Base-by-base conservation (phyloP, 2,113 vertebrate genomes). In the Rallus limicola region DNA sequence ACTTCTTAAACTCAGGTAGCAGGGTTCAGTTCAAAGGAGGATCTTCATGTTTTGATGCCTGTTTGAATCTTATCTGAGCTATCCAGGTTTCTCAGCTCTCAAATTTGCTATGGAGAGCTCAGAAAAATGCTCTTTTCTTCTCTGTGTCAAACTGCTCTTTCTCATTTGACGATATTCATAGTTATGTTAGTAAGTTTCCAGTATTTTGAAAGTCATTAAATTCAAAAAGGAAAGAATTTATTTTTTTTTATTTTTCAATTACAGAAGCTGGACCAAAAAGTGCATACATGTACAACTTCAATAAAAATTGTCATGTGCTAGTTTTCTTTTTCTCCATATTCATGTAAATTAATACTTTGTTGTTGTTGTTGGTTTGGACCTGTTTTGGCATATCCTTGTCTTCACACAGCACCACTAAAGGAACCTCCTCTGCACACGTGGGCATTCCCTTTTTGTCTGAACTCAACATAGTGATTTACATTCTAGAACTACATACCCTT, bases 31-130 rank as follows among this genome's bases (percentile, higher is more conserved):
- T 95, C 70, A 87, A 92, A 94, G 58, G 24, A 85, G 10, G 29
- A 76, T 88, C 62, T 72, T 79, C 38, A 58, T 71, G 58, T 87
- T 94, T 89, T 84, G 53, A 82, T 79, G 42, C 18, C 26, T 33
- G 3, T 75, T 84, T 82, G 74, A 94, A 90, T 76, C 34, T 94
- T 91, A 87, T 90, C 91, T 80, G 46, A 87, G 34, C 40, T 72
- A 56, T 53, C 33, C 58, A 87, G 38, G 16, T 82, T 93, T 81
- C 62, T 79, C 44, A 56, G 38, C 44, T 72, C 63, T 85, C 70
- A 58, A 0, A 78, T 92, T 92, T 85, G 11, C 50, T 72, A 10
- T 24, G 21, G 81, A 81, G 36, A 75, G 44, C 56, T 86, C 46
- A 90, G 46, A 91, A 58, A 18, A 75, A 60, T n/a, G 17, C 4